phyloP scores from a whole-genome alignment of 2,888 invertebrate genomes.

The Drosophila limbata region DNA sequence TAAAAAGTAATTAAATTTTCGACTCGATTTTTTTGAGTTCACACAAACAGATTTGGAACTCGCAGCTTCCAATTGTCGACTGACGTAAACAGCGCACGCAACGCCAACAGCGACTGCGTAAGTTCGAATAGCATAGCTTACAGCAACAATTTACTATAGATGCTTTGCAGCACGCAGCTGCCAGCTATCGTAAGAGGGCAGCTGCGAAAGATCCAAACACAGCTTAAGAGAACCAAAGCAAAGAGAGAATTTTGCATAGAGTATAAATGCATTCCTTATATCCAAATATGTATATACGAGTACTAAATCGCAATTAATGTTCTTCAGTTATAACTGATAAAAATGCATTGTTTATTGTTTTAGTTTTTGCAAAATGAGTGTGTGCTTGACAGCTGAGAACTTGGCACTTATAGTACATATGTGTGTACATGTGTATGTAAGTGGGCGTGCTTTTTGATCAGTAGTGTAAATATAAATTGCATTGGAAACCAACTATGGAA shows the following conservation, averaged over 20 bases:
- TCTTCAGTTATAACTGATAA: conserved; percentile 3
- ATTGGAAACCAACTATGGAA: conserved; percentile 2
- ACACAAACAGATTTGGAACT: neutral
- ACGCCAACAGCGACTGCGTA: neutral
- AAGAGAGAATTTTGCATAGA: conserved; percentile 11
- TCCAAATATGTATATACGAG: neutral
- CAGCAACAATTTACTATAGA: neutral
- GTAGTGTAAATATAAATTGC: neutral
- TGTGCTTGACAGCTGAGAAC: neutral
- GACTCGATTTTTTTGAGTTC: conserved; percentile 1
- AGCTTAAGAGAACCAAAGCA: conserved; percentile 8
- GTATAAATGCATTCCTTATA: too few relatives aligned
- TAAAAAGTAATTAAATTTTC: conserved; percentile 40
- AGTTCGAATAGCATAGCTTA: neutral
- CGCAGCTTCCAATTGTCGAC: conserved; percentile 5
- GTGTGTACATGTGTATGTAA: too few relatives aligned
- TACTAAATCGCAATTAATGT: conserved; percentile 5
- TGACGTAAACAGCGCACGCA: conserved; percentile 13
- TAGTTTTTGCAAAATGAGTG: neutral
- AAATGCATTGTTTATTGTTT: neutral
- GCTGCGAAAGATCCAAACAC: neutral
- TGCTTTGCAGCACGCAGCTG: neutral
- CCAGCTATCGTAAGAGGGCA: neutral
- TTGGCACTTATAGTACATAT: neutral
- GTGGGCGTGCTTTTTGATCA: neutral